Evolutionary conservation across 2,888 invertebrate genomes (phyloP).

Genomic region (Lepetodrilus schrolli): DNA sequence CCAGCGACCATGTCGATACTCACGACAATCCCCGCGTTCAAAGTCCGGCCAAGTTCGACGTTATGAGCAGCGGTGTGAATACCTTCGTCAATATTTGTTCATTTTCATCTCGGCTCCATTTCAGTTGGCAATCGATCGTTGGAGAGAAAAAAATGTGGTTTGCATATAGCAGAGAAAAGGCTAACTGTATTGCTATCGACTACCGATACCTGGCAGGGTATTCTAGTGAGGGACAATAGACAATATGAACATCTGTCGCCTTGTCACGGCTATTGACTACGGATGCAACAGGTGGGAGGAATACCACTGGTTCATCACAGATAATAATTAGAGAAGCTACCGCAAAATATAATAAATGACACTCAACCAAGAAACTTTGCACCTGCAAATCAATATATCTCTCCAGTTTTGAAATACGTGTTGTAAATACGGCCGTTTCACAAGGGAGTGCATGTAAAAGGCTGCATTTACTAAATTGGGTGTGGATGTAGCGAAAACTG

Average conservation of each 20-base stretch:
- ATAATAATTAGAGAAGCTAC: background rate
- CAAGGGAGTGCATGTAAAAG: too few relatives aligned
- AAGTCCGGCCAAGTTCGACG: too few relatives aligned
- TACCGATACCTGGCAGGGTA: background rate
- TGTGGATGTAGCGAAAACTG: too few relatives aligned
- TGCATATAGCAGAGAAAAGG: background rate
- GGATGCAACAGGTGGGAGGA: background rate
- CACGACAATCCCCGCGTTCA: too few relatives aligned
- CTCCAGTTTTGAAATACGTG: too few relatives aligned
- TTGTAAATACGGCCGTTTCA: too few relatives aligned
- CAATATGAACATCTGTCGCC: background rate
- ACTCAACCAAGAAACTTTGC: too few relatives aligned
- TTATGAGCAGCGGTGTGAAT: background rate
- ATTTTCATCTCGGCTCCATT: background rate
- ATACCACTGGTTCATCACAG: background rate
- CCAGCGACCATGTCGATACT: too few relatives aligned
- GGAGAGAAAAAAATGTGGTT: background rate
- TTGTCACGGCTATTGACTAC: background rate
- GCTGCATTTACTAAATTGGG: too few relatives aligned
- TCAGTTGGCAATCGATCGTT: background rate
- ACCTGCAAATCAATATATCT: too few relatives aligned
- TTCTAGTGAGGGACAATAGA: background rate
- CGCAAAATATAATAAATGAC: background rate
- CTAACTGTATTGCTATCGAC: constrained; percentile 6
- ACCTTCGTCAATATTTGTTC: background rate